Evolutionary conservation across 1,140 invertebrate species (phyloP).

Genomic region (Meloidogyne exigua): DNA sequence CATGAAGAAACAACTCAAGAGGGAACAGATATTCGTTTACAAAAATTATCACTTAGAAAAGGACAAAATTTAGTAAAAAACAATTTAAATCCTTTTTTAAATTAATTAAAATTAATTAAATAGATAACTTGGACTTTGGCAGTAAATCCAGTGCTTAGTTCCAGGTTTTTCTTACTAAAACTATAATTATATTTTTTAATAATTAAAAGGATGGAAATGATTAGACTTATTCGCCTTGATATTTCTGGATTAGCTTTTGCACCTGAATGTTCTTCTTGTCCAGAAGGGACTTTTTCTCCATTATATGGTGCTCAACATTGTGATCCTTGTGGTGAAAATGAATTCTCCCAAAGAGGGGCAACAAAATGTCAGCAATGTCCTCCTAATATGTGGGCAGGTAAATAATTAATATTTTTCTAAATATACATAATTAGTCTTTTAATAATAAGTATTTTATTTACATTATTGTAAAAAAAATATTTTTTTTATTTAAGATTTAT

Average conservation of each 20-base stretch:
- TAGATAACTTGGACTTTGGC: conserved; percentile 57
- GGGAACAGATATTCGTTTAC: conserved; percentile 47
- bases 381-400: conserved; percentile 65
- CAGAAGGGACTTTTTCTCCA: conserved; percentile 68
- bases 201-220: conserved; percentile 33
- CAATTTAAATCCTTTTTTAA: neutral
- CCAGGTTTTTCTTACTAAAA: neutral
- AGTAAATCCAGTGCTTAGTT: conserved; percentile 40
- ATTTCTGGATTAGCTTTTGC: conserved; percentile 68
- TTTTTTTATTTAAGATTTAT: neutral
- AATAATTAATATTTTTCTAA: neutral
- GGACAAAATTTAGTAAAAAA: conserved; percentile 54
- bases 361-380: conserved; percentile 67
- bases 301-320: conserved; percentile 66
- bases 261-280: conserved; percentile 69
- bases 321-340: conserved; percentile 66
- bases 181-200: neutral
- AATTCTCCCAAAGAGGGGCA: conserved; percentile 66
- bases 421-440: too few relatives aligned
- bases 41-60: conserved; percentile 41
- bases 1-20: conserved; percentile 34
- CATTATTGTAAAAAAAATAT: too few relatives aligned
- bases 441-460: too few relatives aligned
- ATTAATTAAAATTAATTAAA: neutral
- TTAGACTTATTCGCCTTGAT: conserved; percentile 53